Base-by-base conservation (phyloP, 92 coral and sea anemone species). In the Nematostella vectensis region DNA sequence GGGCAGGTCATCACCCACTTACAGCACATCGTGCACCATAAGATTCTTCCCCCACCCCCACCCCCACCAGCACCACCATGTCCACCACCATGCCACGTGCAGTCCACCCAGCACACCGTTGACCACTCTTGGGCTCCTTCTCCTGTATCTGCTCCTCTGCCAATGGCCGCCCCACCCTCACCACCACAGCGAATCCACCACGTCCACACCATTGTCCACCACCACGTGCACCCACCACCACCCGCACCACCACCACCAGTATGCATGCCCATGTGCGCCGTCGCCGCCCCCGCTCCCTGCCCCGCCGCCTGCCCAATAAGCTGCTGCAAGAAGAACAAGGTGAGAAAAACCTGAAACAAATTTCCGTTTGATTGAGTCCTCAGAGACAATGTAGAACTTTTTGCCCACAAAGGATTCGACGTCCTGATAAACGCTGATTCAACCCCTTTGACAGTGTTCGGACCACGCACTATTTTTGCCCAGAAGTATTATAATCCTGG, bases 291-390 rank as follows among this genome's bases (percentile, higher is more conserved):
- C 18, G 18, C 21, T 4, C 21, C 65, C 67, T 81, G 88, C 38
- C 86, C 94, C 4, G 86, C 94, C 48, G 55, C 87, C 13, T 83
- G 94, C 56, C 91, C 94, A 11, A 61, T 50, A n/a, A 55, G 57
- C 17, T 85, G 94, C 68, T 85, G 94, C 68, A 85, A 85, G 73
- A 85, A 85, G 83, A 85, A 79, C 80, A 85, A 85, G 74, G 94
- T 85, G 25, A 79, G 40, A n/a, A n/a, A n/a, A n/a, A n/a, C n/a
- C n/a, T n/a, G n/a, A n/a, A n/a, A n/a, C n/a, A n/a, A n/a, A n/a
- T n/a, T n/a, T n/a, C n/a, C n/a, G n/a, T n/a, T n/a, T n/a, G n/a
- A n/a, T n/a, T n/a, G n/a, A n/a, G n/a, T n/a, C n/a, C n/a, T n/a
- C n/a, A n/a, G n/a, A n/a, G n/a, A n/a, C n/a, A n/a, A n/a, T n/a